A percentile compares a stretch with the other conserved stretches of the same genome.
Evolutionary conservation across 2,113 vertebrate species (phyloP).

Genomic region (Scytalopus superciliaris): DNA sequence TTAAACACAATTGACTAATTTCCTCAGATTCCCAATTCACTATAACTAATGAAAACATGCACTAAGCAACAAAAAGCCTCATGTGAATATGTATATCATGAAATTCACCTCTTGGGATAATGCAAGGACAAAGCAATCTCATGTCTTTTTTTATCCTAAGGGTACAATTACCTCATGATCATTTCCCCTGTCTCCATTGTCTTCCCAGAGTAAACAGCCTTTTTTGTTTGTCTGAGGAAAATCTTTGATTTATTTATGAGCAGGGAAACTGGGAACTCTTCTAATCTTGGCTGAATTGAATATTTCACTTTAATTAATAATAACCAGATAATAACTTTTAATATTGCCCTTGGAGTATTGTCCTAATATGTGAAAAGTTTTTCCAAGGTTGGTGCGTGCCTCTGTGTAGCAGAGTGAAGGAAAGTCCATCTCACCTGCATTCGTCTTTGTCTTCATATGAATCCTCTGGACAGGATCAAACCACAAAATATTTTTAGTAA

Average conservation of each 20-base stretch:
- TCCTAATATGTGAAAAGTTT: background rate
- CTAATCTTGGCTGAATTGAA: background rate
- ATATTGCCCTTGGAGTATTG: conserved; percentile 14
- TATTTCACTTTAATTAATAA: conserved; percentile 38
- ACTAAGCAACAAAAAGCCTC: conserved; percentile 5
- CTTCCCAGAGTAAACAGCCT: conserved; percentile 19
- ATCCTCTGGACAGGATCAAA: background rate
- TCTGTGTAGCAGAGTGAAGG: background rate
- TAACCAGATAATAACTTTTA: conserved; percentile 30
- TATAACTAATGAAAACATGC: conserved; percentile 20
- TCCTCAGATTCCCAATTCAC: background rate
- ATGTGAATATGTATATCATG: background rate
- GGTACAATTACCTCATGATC: conserved; percentile 31
- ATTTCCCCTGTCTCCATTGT: background rate
- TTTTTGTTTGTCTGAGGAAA: background rate
- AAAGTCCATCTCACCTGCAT: background rate
- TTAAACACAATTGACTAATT: conserved; percentile 40
- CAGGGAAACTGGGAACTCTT: background rate
- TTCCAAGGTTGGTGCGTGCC: background rate
- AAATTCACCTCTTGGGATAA: conserved; percentile 24
- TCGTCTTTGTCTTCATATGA: background rate
- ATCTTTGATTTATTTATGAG: conserved; percentile 50
- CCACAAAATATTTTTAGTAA: background rate
- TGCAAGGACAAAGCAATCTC: conserved; percentile 31
- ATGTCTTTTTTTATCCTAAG: background rate